These are phyloP conservation scores for Amphimedon queenslandica DNA, from an alignment of 37 sponge, comb jelly and placozoan species.

Conservation along the genomic window DNA sequence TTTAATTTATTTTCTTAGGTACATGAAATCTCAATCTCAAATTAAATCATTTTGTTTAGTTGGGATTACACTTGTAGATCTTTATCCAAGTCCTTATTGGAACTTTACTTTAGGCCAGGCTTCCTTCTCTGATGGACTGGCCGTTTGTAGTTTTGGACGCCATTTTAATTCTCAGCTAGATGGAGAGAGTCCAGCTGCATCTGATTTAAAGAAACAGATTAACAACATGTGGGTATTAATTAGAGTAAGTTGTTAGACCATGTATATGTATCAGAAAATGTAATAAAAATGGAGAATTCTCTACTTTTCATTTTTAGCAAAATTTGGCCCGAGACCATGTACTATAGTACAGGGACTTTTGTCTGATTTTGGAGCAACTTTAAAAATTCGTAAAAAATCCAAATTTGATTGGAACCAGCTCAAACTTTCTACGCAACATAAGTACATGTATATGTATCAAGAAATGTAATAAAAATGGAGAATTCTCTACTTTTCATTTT, in stretches of 20 bases:
- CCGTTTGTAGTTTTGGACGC: slow-evolving; percentile 76
- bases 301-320: no score
- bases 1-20: slow-evolving; percentile 21
- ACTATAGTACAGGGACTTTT: no score
- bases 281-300: no score
- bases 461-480: no score
- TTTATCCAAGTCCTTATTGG: slow-evolving; percentile 81
- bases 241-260: slow-evolving; percentile 38
- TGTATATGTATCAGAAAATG: no score
- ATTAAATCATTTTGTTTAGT: slow-evolving; percentile 41
- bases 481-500: no score
- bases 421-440: no score
- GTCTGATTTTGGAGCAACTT: no score
- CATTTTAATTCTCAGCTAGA: slow-evolving; percentile 43
- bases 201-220: slow-evolving; percentile 12
- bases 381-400: no score
- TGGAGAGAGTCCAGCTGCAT: neutral
- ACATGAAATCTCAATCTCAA: slow-evolving; percentile 12
- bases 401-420: no score
- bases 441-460: no score
- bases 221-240: slow-evolving; percentile 43
- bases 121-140: slow-evolving; percentile 54
- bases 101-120: slow-evolving; percentile 92
- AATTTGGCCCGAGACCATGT: no score
- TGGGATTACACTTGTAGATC: slow-evolving; percentile 71